Conservation (phyloP, 1,140 invertebrate species). For the Cotesia vestalis region DNA sequence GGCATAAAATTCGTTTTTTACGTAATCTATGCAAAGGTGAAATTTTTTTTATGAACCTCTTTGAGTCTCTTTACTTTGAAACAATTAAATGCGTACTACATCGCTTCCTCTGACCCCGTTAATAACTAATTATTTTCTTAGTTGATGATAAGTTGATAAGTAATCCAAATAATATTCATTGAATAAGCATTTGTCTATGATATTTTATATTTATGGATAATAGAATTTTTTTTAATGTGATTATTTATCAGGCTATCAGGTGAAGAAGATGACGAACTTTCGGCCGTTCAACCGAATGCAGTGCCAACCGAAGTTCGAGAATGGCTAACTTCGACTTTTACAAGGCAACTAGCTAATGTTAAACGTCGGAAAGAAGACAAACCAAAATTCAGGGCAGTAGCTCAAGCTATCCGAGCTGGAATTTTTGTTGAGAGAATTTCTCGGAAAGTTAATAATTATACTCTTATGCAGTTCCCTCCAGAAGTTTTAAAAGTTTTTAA, state of each 20-base stretch:
- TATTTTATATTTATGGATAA: conserved; percentile 13
- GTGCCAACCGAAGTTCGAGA: conserved; percentile 95
- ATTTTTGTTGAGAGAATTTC: conserved; percentile 98
- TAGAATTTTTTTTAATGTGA: conserved; percentile 19
- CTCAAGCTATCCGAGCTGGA: conserved; percentile 96
- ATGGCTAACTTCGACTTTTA: conserved; percentile 98
- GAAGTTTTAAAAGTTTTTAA: conserved; percentile 89
- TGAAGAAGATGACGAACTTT: conserved; percentile 93
- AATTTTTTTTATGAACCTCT: too few relatives aligned
- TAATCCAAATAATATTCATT: too few relatives aligned
- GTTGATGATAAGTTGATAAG: too few relatives aligned
- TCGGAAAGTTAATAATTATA: conserved; percentile 84
- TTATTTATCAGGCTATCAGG: conserved; percentile 71
- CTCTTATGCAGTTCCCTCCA: conserved; percentile 88
- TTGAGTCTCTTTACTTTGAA: too few relatives aligned
- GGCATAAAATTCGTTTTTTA: too few relatives aligned
- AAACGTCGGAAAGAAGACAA: conserved; percentile 81
- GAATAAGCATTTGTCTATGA: background rate
- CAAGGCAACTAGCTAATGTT: conserved; percentile 82
- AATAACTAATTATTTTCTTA: background rate
- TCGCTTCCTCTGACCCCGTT: too few relatives aligned
- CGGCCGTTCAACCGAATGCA: conserved; percentile 94
- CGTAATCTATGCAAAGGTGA: too few relatives aligned
- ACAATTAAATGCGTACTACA: too few relatives aligned
- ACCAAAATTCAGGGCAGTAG: conserved; percentile 91